Percentiles rank a stretch among this genome's conserved stretches.
These are phyloP conservation scores for Cryptotermes secundus DNA, from an alignment of 1,140 invertebrate genomes.

Conservation along the genomic window DNA sequence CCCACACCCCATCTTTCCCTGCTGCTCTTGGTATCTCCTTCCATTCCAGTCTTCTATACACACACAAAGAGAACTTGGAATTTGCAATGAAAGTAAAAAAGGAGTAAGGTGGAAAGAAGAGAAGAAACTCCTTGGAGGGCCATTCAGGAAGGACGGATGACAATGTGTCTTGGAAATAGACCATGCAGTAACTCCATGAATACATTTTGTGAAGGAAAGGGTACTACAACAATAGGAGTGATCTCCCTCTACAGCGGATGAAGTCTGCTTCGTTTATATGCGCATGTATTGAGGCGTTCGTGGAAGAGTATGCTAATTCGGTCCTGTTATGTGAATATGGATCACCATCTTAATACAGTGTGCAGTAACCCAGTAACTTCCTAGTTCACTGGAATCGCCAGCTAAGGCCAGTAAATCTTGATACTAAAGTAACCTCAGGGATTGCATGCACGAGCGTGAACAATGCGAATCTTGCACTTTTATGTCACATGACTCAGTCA, in stretches of 20 bases:
- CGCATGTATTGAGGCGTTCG: neutral
- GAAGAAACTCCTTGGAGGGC: constrained; percentile 27
- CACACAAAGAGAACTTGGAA: constrained; percentile 14
- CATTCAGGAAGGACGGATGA: constrained; percentile 29
- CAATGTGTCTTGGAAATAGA: constrained; percentile 33
- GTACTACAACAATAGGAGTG: constrained; percentile 23
- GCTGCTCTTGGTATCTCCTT: neutral
- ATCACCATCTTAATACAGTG: constrained; percentile 6
- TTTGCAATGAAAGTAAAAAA: constrained; percentile 25
- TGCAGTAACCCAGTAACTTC: neutral
- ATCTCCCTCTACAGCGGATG: neutral
- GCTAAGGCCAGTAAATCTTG: neutral
- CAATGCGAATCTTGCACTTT: neutral
- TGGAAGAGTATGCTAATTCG: neutral
- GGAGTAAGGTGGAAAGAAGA: constrained; percentile 14
- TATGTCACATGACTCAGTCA: too few relatives aligned
- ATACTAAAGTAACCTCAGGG: neutral
- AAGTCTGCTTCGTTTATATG: neutral
- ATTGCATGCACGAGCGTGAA: neutral
- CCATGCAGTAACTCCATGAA: constrained; percentile 31
- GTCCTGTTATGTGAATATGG: neutral
- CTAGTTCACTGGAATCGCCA: neutral
- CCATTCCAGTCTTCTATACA: constrained; percentile 3
- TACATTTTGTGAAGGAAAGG: constrained; percentile 21
- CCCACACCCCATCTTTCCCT: neutral